Evolutionary conservation across 2,113 vertebrate genomes (phyloP), one percentile per base, ranked within the genome.

Genomic region (Mixornis gularis): DNA sequence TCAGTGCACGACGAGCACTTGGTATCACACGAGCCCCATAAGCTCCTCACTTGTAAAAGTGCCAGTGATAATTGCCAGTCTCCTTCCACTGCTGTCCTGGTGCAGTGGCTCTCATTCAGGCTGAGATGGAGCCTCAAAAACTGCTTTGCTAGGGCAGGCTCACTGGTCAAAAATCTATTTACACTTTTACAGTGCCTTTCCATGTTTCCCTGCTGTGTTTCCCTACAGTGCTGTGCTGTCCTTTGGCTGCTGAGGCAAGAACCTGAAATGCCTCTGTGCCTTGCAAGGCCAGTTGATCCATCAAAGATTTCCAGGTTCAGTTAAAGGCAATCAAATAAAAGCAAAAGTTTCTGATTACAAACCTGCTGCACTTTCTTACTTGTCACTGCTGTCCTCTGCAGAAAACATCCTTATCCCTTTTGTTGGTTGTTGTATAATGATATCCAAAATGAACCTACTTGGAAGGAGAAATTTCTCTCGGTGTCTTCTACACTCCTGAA

Each of bases 31-130:
- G 44, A 89, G 36, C 55, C 48, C 81, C 7, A 13, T 85, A 92
- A 95, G 93, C 73, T 93, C 85, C 86, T 94, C 13, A 12, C 63
- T 46, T 74, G 89, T 74, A 71, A 66, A 59, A 78, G 40, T 1
- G 10, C 79, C 93, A 82, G 49, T 81, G 85, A 89, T 96, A 84
- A 96, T 93, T 90, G 81, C 89, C 84, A 83, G 60, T 89, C 96
- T 90, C 4, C 2, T 93, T 90, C 79, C 63, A 9, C 53, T 65
- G 85, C 83, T 1, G 30, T 94, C 79, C 77, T 84, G 69, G 46
- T 17, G 26, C 58, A 68, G 65, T 29, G 32, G 48, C 77, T 91
- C 91, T 83, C 58, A 34, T 60, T 72, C 52, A 59, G 69, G 53
- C 77, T 1, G 18, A 63, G 74, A 79, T 43, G 40, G 41, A 87